These are phyloP conservation scores for Drosophila koepferae DNA, from an alignment of 2,888 invertebrate species.

Conservation along the genomic window DNA sequence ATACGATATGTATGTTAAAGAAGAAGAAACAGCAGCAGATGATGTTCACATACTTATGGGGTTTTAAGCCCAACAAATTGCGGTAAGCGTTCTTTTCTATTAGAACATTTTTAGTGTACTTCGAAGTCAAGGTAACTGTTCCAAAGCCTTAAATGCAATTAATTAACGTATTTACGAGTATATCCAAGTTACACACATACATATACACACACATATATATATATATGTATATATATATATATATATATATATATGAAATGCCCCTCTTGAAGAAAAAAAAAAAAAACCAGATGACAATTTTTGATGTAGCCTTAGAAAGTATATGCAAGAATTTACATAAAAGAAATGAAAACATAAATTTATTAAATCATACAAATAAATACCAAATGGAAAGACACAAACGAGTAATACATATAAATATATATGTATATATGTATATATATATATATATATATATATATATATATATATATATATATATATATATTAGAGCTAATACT, in stretches of 20 bases:
- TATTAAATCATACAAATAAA: conserved; percentile 8
- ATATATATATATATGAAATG: conserved; percentile 21
- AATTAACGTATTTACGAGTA: conserved; percentile 60
- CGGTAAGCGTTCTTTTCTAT: conserved; percentile 37
- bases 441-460: conserved; percentile 22
- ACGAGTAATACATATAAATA: conserved; percentile 7
- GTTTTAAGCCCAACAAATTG: conserved; percentile 25
- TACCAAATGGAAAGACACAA: background rate
- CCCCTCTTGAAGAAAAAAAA: conserved; percentile 28
- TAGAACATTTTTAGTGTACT: conserved; percentile 28
- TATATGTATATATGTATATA: conserved; percentile 14
- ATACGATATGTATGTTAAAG: conserved; percentile 8
- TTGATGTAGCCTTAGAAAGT: conserved; percentile 67
- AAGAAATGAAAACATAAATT: conserved; percentile 13
- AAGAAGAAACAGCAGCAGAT: background rate
- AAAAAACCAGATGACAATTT: conserved; percentile 46
- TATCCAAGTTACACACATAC: conserved; percentile 34
- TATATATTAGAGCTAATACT: conserved; percentile 38
- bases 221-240: background rate
- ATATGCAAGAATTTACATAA: conserved; percentile 50
- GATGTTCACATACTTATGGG: conserved; percentile 33
- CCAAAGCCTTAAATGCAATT: conserved; percentile 65
- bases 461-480: conserved; percentile 4
- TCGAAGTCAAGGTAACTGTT: conserved; percentile 57
- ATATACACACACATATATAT: background rate